Evolutionary conservation across 1,140 invertebrate species (phyloP).

Genomic region (Charaxes varanes): DNA sequence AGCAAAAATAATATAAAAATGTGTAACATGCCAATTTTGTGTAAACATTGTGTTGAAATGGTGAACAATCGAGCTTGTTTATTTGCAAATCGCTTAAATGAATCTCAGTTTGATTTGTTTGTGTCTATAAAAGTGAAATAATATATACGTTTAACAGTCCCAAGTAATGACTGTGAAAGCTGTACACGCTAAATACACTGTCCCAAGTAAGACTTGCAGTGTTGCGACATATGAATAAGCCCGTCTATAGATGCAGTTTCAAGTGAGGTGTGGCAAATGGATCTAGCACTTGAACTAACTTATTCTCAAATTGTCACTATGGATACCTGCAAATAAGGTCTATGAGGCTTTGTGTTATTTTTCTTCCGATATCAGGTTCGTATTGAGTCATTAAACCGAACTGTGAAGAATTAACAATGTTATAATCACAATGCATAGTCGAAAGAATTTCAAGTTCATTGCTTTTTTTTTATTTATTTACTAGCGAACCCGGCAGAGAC

Average conservation of each 20-base stretch:
- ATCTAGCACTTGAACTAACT: slow-evolving; percentile 58
- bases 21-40: slow-evolving; percentile 51
- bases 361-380: slow-evolving; percentile 88
- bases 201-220: slow-evolving; percentile 22
- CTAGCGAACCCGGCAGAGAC: too few species aligned
- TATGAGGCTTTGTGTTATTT: slow-evolving; percentile 90
- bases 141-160: too few species aligned
- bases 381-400: slow-evolving; percentile 90
- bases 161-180: slow-evolving; percentile 12
- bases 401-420: slow-evolving; percentile 75
- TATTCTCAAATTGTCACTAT: slow-evolving; percentile 35
- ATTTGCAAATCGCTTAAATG: slow-evolving; percentile 2
- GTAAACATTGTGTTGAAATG: slow-evolving; percentile 24
- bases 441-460: too few species aligned
- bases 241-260: slow-evolving; percentile 25
- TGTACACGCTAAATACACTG: slow-evolving; percentile 11
- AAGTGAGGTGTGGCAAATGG: slow-evolving; percentile 56
- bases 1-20: slow-evolving; percentile 60
- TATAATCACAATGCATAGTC: background rate
- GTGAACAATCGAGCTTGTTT: slow-evolving; percentile 8
- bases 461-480: too few species aligned
- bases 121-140: too few species aligned
- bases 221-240: slow-evolving; percentile 29
- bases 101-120: too few species aligned
- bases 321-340: slow-evolving; percentile 91